phyloP scores from a whole-genome alignment of 23 tunicate species.

The Trididemnum nubilum region DNA sequence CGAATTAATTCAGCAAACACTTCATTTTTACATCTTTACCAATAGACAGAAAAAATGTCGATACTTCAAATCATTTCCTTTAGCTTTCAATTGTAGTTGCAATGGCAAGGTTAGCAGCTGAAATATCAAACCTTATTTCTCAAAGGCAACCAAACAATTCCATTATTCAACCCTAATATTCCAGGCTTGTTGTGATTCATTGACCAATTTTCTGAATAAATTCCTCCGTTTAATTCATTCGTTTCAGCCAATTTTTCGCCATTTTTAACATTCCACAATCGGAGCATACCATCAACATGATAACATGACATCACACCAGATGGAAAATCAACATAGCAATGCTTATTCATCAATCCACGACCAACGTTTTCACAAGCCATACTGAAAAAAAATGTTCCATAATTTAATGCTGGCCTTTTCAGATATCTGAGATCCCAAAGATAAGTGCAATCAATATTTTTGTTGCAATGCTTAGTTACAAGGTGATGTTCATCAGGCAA shows the following conservation, averaged over 20 bases:
- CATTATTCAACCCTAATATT: background rate
- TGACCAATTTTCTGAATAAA: constrained; percentile 3
- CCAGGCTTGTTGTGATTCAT: background rate
- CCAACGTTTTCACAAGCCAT: constrained; percentile 24
- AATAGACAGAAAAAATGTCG: too few relatives aligned
- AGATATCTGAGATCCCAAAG: background rate
- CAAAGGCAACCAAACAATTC: constrained; percentile 10
- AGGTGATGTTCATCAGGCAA: background rate
- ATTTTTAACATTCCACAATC: constrained; percentile 4
- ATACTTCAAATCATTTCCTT: too few relatives aligned
- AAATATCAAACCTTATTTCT: too few relatives aligned
- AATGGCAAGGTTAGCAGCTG: too few relatives aligned
- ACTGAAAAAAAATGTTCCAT: background rate
- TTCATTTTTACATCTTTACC: too few relatives aligned
- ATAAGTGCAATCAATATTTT: background rate
- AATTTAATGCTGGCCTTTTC: background rate
- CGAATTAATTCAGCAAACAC: too few relatives aligned
- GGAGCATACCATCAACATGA: background rate
- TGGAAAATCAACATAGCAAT: background rate
- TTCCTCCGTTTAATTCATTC: background rate
- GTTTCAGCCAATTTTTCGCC: background rate
- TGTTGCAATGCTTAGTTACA: background rate
- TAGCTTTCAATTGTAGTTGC: too few relatives aligned
- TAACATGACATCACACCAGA: background rate
- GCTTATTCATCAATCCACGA: background rate